phyloP scores from a whole-genome alignment of 2,797 vertebrate genomes.

The Notamacropus eugenii region DNA sequence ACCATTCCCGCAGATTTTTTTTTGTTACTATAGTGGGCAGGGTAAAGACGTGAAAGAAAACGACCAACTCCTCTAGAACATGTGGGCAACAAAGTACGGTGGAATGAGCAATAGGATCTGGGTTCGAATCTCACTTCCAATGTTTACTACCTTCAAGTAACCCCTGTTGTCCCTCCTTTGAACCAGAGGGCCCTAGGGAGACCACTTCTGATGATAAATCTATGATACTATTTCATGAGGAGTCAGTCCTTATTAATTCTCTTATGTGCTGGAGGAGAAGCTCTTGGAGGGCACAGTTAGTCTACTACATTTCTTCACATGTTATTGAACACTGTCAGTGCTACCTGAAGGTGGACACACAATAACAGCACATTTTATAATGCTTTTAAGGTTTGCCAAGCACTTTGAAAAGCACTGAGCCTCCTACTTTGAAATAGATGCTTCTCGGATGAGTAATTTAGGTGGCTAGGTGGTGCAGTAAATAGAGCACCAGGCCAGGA shows the following conservation, averaged over 20 bases:
- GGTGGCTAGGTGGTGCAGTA: neutral
- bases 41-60: constrained; percentile 10
- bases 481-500: neutral
- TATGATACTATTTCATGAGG: neutral
- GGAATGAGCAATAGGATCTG: neutral
- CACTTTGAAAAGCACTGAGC: neutral
- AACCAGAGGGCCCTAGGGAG: neutral
- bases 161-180: neutral
- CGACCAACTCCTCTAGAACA: constrained; percentile 42
- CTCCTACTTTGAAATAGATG: neutral
- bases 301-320: neutral
- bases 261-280: neutral
- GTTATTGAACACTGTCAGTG: neutral
- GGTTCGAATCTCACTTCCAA: neutral
- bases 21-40: constrained; percentile 39
- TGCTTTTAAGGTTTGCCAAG: neutral
- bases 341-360: neutral
- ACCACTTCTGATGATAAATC: neutral
- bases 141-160: neutral
- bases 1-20: constrained; percentile 41
- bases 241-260: neutral
- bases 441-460: neutral
- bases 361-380: neutral
- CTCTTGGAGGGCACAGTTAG: neutral
- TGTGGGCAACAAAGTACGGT: neutral